Percentiles rank a stretch among this genome's conserved stretches.
These are phyloP conservation scores for Lophotis ruficrista DNA, from an alignment of 2,113 vertebrate species.

Conservation along the genomic window DNA sequence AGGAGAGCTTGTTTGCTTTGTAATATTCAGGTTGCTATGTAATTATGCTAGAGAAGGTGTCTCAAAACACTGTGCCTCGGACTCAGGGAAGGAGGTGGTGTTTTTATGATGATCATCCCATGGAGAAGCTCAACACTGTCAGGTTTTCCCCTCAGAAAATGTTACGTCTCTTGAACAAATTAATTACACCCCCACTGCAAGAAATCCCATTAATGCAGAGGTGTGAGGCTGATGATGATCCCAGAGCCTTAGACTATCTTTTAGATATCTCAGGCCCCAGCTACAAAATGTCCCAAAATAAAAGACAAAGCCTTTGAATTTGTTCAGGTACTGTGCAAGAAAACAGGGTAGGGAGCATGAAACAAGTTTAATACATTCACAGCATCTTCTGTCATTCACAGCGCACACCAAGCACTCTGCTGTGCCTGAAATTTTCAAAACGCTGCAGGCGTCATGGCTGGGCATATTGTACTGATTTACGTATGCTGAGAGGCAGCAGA, in stretches of 20 bases:
- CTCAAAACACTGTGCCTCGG: neutral
- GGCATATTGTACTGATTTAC: neutral
- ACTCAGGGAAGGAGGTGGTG: neutral
- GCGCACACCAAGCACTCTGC: neutral
- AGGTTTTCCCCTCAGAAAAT: constrained; percentile 3
- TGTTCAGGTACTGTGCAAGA: neutral
- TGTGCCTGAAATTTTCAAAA: neutral
- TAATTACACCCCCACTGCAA: neutral
- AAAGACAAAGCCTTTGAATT: neutral
- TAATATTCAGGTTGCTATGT: constrained; percentile 29
- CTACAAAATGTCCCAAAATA: neutral
- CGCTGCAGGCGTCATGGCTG: neutral
- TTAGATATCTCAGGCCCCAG: neutral
- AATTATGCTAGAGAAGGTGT: constrained; percentile 15
- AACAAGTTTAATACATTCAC: neutral
- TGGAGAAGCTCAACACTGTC: neutral
- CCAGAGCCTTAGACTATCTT: neutral
- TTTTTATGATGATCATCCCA: neutral
- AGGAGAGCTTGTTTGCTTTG: constrained; percentile 31
- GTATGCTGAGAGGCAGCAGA: neutral
- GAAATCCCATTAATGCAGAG: neutral
- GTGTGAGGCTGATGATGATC: neutral
- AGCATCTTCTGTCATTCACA: neutral
- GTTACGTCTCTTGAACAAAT: neutral
- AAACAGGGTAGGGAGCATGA: neutral